Conservation (phyloP, 2,888 invertebrate species). For the Rhyacophila evoluta region DNA sequence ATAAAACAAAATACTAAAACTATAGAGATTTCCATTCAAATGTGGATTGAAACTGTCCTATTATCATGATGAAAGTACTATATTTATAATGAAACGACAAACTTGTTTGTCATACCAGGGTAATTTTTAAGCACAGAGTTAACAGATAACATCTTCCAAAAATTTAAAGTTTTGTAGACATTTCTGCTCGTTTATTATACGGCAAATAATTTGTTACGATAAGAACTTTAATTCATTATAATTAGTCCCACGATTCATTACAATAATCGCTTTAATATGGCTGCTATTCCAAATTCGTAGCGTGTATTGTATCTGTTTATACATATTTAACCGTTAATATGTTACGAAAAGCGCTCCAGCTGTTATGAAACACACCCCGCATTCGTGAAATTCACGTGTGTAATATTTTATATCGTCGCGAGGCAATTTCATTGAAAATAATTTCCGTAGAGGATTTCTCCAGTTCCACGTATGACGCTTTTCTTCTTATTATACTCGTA, state of each 20-base stretch:
- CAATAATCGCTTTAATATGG: neutral
- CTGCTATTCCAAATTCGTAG: neutral
- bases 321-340: constrained; percentile 12
- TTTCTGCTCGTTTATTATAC: too few species aligned
- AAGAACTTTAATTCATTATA: too few species aligned
- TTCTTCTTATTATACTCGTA: neutral
- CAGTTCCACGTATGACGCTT: neutral
- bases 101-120: too few species aligned
- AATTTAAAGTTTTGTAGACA: too few species aligned
- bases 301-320: constrained; percentile 1
- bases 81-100: too few species aligned
- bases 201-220: too few species aligned
- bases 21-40: too few species aligned
- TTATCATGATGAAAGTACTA: too few species aligned
- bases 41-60: too few species aligned
- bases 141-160: too few species aligned
- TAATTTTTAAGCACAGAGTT: too few species aligned
- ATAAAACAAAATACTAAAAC: too few species aligned
- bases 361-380: constrained; percentile 22
- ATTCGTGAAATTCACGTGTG: constrained; percentile 27
- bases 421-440: constrained; percentile 34
- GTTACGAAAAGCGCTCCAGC: constrained; percentile 19
- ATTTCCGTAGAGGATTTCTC: constrained; percentile 33
- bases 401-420: constrained; percentile 31
- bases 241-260: neutral